Conservation (phyloP, 2,113 vertebrate species). For the Lampris megalopsis region DNA sequence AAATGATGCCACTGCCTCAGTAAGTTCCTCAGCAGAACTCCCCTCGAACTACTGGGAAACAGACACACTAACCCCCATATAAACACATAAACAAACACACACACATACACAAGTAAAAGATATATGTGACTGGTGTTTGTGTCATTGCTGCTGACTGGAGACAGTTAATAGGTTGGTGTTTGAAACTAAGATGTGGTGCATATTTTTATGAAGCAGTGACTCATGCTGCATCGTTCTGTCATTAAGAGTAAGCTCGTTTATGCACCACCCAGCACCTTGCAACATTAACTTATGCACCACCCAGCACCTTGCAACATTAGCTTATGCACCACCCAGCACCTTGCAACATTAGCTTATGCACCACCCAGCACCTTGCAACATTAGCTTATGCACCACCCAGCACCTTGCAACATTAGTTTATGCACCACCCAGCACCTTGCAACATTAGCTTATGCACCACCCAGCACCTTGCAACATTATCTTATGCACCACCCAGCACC, state of each 20-base stretch:
- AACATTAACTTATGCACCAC: too few relatives aligned
- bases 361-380: too few relatives aligned
- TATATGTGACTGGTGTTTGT: slow-evolving; percentile 2
- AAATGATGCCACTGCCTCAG: slow-evolving; percentile 40
- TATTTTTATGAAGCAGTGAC: slow-evolving; percentile 25
- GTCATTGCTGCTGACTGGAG: slow-evolving; percentile 9
- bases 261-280: slow-evolving; percentile 29
- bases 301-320: too few relatives aligned
- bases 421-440: too few relatives aligned
- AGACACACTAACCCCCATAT: background rate
- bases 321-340: too few relatives aligned
- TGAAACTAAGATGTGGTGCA: slow-evolving; percentile 35
- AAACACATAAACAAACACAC: slow-evolving; percentile 15
- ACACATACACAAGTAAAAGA: slow-evolving; percentile 9
- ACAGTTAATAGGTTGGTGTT: slow-evolving; percentile 18
- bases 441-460: too few relatives aligned
- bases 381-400: too few relatives aligned
- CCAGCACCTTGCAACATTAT: too few relatives aligned
- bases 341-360: too few relatives aligned
- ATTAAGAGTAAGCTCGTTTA: slow-evolving; percentile 36
- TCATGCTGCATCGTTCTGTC: slow-evolving; percentile 26
- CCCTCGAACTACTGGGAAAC: slow-evolving; percentile 17
- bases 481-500: too few relatives aligned
- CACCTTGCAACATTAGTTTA: too few relatives aligned
- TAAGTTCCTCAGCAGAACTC: slow-evolving; percentile 36